Evolutionary conservation across 2,113 vertebrate species (phyloP), one percentile per base, ranked within the genome.

Genomic region (Clinocottus analis): DNA sequence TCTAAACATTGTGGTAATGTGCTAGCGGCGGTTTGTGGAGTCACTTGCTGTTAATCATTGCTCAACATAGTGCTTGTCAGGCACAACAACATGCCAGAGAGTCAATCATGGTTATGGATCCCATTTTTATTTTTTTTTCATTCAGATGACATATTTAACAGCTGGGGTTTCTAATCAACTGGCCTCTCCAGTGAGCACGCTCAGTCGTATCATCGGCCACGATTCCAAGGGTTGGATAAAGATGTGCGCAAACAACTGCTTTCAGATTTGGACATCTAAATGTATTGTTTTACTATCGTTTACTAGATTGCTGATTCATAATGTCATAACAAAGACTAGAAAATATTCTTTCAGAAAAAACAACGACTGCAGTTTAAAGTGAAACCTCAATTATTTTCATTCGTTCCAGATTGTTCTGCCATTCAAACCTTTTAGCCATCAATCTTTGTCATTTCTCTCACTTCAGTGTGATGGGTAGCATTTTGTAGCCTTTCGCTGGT

Each of bases 1-100:
- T 91, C 87, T 89, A 88, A 91, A 92, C 87, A 90, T 51, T 83
- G 89, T 90, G 85, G 88, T 90, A 87, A 91, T 90, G 90, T 82
- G 88, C 85, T 89, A 90, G 87, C 85, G 80, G 90, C 70, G 61
- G 89, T 89, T 82, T 87, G 91, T 87, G 62, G 91, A 94, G 87
- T 93, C 92, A 90, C 83, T 90, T 51, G 78, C 91, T 91, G 94
- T 94, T 94, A 95, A 95, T 95, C 93, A 94, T 95, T 94, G 89
- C 90, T 89, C 88, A 94, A 87, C 87, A 80, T 66, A 83, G 83
- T 89, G 82, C 86, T 80, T 83, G 91, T 93, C 87, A 82, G 82
- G 84, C 78, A 87, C 79, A 89, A 84, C 86, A 91, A 90, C 85
- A 89, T 86, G 72, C 80, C 84, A 67, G 29, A 80, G 83, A 86